A percentile compares a stretch with the other conserved stretches of the same genome.
Evolutionary conservation across 2,113 vertebrate species (phyloP).

Genomic region (Zingel zingel): DNA sequence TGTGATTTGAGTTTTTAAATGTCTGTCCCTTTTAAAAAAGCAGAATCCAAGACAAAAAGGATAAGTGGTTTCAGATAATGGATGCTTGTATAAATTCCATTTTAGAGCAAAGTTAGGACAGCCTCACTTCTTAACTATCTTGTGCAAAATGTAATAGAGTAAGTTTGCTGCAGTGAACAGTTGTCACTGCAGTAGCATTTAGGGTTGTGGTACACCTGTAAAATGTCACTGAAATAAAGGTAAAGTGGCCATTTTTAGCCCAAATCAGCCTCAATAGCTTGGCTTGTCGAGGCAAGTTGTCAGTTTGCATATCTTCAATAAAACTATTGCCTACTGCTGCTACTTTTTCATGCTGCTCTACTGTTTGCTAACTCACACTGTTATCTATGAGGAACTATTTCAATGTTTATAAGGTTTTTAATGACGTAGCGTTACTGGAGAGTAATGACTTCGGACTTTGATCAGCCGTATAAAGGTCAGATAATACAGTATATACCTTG

Average conservation of each 20-base stretch:
- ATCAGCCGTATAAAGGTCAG: neutral
- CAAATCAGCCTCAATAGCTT: conserved; percentile 8
- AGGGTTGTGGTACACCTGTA: neutral
- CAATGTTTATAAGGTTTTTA: neutral
- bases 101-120: neutral
- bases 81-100: neutral
- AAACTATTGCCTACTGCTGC: neutral
- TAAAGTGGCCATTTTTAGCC: conserved; percentile 30
- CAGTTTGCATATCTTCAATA: conserved; percentile 25
- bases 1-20: no score
- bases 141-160: neutral
- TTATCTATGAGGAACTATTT: neutral
- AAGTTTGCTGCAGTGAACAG: neutral
- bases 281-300: conserved; percentile 3
- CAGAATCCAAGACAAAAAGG: no score
- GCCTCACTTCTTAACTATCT: neutral
- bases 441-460: neutral
- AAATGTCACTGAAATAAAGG: conserved; percentile 11
- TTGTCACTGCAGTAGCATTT: neutral
- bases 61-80: no score
- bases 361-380: neutral
- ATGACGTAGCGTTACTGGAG: neutral
- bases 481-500: no score
- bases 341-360: neutral
- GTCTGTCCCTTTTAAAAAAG: no score